A percentile compares a stretch with the other conserved stretches of the same genome.
Conservation (phyloP, 92 coral and sea anemone species). For the Porites cylindrica region DNA sequence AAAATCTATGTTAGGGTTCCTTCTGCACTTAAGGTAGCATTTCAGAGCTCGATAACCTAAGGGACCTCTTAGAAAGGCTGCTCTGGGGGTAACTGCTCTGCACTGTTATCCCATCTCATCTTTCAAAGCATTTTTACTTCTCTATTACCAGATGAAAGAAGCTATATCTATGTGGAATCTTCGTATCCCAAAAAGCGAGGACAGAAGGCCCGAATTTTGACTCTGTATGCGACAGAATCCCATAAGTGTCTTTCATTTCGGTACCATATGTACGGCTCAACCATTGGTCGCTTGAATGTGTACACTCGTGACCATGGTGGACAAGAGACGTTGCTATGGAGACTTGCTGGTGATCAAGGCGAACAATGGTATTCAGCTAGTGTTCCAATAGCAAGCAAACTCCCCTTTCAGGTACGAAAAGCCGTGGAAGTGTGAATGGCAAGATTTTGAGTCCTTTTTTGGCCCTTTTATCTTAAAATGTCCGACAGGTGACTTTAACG, state of each 20-base stretch:
- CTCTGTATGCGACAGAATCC: constrained; percentile 6
- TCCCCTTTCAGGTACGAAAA: constrained; percentile 56
- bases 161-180: constrained; percentile 40
- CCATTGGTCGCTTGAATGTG: constrained; percentile 77
- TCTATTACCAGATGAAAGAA: not conserved
- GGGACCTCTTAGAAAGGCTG: too few relatives aligned
- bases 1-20: too few relatives aligned
- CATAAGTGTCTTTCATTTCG: constrained; percentile 64
- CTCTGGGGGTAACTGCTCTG: too few relatives aligned
- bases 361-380: constrained; percentile 49
- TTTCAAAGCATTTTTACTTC: not conserved
- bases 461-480: too few relatives aligned
- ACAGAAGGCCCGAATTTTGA: not conserved
- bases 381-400: constrained; percentile 33
- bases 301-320: constrained; percentile 32
- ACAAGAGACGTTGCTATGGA: constrained; percentile 62
- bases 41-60: too few relatives aligned
- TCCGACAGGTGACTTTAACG: too few relatives aligned
- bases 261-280: constrained; percentile 69
- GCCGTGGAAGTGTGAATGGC: too few relatives aligned
- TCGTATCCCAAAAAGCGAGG: constrained; percentile 40
- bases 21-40: too few relatives aligned
- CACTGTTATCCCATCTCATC: not conserved
- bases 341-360: constrained; percentile 71
- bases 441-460: too few relatives aligned